A percentile compares a stretch with the other conserved stretches of the same genome.
These are phyloP conservation scores for Turritopsis rubra DNA, from an alignment of 30 jellyfish, hydroid and myxozoan genomes.

Conservation along the genomic window DNA sequence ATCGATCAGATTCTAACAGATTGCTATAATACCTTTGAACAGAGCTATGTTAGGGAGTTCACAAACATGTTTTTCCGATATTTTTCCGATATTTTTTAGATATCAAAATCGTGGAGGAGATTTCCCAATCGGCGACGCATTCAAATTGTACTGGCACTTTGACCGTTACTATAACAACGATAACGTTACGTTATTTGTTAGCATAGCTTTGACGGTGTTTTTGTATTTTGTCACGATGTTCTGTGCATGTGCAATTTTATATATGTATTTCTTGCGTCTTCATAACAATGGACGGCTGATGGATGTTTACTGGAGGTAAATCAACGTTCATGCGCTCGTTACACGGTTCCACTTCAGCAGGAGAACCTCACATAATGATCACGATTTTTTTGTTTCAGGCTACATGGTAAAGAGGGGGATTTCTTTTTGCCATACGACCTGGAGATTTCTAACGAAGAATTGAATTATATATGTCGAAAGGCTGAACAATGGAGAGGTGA, in stretches of 20 bases:
- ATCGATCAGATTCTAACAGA: background rate
- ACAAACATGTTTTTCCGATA: background rate
- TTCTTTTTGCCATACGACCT: slow-evolving; percentile 77
- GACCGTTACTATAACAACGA: slow-evolving; percentile 75
- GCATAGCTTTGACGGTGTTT: slow-evolving; percentile 71
- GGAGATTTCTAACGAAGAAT: slow-evolving; percentile 76
- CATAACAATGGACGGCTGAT: slow-evolving; percentile 89
- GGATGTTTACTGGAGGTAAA: slow-evolving; percentile 89
- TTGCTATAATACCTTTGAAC: too few relatives aligned
- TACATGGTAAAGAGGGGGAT: slow-evolving; percentile 71
- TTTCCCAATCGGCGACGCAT: slow-evolving; percentile 87
- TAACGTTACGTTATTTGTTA: slow-evolving; percentile 68
- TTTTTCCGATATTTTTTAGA: slow-evolving; percentile 36
- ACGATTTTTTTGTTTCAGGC: slow-evolving; percentile 22
- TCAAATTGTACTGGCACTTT: slow-evolving; percentile 92
- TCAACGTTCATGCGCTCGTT: background rate
- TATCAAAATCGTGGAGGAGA: slow-evolving; percentile 50
- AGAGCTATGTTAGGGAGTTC: too few relatives aligned
- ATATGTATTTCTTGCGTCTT: slow-evolving; percentile 71
- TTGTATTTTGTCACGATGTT: slow-evolving; percentile 59
- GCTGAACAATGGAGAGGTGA: slow-evolving; percentile 99
- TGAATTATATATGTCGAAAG: slow-evolving; percentile 58
- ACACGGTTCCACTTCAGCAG: background rate
- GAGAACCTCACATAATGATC: too few relatives aligned
- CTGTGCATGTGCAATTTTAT: slow-evolving; percentile 52